Base-by-base conservation (phyloP, 2,113 vertebrate genomes). In the Prionailurus bengalensis region DNA sequence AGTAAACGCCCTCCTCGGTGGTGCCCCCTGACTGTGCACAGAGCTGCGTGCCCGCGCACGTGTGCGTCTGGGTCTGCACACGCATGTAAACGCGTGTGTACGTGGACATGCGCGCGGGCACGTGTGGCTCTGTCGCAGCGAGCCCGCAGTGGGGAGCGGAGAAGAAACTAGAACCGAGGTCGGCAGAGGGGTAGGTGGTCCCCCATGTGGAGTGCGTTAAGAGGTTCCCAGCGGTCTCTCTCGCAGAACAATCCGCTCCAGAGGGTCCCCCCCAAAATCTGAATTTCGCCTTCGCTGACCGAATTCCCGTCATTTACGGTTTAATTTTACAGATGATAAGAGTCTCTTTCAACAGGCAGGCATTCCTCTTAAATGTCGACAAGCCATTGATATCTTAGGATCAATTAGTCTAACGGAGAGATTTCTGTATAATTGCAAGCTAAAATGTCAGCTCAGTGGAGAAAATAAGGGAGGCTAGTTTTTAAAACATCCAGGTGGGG, bases 31-130 rank as follows among this genome's bases (percentile, higher is more conserved):
- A 36, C 31, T 14, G 7, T 7, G 68, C 7, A 2, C 3, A 42
- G 17, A 15, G 48, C 36, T 6, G 25, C 8, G 7, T 0, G 0
- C 4, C 1, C 13, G 21, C 1, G 4, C 11, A 4, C 13, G 7
- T 27, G 33, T 16, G 14, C 16, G 7, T 21, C 39, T 15, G 13
- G 73, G 25, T 25, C 11, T 42, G 39, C 4, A 9, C 16, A 31
- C 7, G 1, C 23, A 31, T 33, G n/a, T 31, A 17, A 5, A 15
- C 36, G 58, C 48, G 0, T 25, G 53, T 15, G 17, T 61, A 11
- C 48, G 7, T n/a, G 15, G 51, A 19, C 9, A 9, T 16, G 6
- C 7, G 19, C 42, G 63, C 27, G 23, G 15, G 0, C 65, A n/a
- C 61, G 15, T 21, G 9, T 21, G 10, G 1, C 2, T 65, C 36